Percentiles rank a stretch among this genome's conserved stretches.
These are phyloP conservation scores for Aythya baeri DNA, from an alignment of 2,113 vertebrate genomes.

Conservation along the genomic window DNA sequence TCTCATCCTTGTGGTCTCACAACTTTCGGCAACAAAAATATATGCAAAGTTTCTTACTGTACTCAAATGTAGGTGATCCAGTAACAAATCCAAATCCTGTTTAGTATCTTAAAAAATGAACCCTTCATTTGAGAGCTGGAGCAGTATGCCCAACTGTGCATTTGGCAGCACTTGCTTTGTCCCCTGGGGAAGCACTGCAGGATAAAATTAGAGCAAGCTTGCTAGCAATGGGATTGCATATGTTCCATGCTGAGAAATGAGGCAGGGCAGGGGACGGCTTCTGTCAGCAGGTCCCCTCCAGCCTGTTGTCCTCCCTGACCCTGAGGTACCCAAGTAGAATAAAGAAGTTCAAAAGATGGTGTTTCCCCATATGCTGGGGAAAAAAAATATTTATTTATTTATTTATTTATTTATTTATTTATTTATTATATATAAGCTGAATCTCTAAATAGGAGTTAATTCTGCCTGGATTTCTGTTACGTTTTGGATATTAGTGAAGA, in stretches of 20 bases:
- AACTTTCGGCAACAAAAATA: not conserved
- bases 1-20: not conserved
- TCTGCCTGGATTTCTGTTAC: not conserved
- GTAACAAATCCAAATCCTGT: not conserved
- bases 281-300: not conserved
- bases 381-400: too few relatives aligned
- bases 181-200: accelerated
- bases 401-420: too few relatives aligned
- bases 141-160: not conserved
- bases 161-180: not conserved
- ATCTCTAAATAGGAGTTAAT: not conserved
- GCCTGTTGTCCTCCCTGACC: not conserved
- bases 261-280: not conserved
- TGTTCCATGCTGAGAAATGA: not conserved
- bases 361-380: not conserved
- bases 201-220: not conserved
- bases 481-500: not conserved
- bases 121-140: not conserved
- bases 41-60: not conserved
- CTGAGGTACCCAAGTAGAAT: not conserved
- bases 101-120: not conserved
- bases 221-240: not conserved
- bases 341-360: not conserved
- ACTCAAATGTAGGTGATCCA: not conserved
- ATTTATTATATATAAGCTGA: not conserved